Conservation (phyloP, 2,113 vertebrate genomes). For the Hirundichthys speculiger region DNA sequence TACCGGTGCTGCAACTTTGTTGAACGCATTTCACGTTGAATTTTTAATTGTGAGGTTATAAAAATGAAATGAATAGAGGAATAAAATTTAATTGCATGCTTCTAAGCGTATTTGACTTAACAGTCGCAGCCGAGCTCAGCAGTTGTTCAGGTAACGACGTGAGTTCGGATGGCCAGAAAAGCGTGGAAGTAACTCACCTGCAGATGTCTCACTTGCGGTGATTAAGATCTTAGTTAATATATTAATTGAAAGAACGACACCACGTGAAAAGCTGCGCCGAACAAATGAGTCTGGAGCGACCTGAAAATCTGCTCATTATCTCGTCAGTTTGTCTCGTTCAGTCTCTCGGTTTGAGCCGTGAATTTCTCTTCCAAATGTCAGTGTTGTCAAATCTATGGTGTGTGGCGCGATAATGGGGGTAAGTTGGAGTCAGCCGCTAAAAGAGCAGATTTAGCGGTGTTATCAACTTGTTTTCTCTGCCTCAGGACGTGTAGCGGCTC, state of each 20-base stretch:
- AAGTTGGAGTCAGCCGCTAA: neutral
- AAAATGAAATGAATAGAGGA: neutral
- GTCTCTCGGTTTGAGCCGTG: too few relatives aligned
- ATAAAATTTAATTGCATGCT: neutral
- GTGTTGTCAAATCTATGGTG: neutral
- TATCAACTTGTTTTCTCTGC: constrained; percentile 1
- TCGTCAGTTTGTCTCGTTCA: too few relatives aligned
- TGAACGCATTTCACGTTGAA: neutral
- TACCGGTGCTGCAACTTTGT: neutral
- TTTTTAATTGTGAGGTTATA: constrained; percentile 2
- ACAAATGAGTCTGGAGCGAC: too few relatives aligned
- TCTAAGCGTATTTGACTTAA: neutral
- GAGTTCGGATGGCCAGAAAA: neutral
- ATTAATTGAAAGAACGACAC: too few relatives aligned
- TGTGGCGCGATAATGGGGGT: neutral
- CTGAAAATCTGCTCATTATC: too few relatives aligned
- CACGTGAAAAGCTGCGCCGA: too few relatives aligned
- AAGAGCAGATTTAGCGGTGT: neutral
- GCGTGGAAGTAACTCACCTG: neutral
- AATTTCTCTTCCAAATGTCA: too few relatives aligned
- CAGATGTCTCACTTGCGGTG: too few relatives aligned
- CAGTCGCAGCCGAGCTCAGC: neutral
- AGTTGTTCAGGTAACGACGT: neutral
- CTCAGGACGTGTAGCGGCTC: neutral
- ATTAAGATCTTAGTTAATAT: too few relatives aligned